Conservation (phyloP, 2,113 vertebrate species). For the Butastur rufipennis region DNA sequence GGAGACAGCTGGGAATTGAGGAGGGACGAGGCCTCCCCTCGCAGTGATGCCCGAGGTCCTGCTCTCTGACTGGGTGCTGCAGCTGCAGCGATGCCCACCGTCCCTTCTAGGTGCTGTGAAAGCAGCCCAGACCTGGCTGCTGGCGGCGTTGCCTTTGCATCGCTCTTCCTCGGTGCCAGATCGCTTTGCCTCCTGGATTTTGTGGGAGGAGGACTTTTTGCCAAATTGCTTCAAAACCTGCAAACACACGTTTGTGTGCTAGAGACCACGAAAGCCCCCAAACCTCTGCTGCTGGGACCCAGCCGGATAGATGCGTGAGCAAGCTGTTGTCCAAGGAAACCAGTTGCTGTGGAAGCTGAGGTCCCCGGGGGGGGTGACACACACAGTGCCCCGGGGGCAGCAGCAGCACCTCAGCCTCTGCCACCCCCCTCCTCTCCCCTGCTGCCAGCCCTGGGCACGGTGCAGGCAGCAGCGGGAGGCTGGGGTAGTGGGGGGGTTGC, state of each 20-base stretch:
- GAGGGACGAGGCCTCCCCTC: fast-evolving
- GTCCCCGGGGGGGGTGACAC: not conserved
- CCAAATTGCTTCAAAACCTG: not conserved
- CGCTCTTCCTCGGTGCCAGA: not conserved
- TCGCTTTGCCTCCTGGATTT: not conserved
- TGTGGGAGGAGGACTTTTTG: not conserved
- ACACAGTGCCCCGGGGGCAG: fast-evolving
- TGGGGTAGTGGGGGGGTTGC: not conserved
- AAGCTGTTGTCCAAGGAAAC: not conserved
- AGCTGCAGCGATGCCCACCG: fast-evolving
- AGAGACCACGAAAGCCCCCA: fast-evolving
- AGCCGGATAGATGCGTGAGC: fast-evolving
- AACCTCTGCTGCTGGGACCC: not conserved
- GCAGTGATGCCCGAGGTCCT: not conserved
- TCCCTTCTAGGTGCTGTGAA: not conserved
- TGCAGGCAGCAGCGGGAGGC: not conserved
- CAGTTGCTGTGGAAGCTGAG: not conserved
- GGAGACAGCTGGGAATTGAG: not conserved
- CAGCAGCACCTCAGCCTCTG: not conserved
- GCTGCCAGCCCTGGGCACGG: not conserved
- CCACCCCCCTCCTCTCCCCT: too few relatives aligned
- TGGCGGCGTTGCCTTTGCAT: not conserved
- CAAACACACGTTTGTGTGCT: not conserved
- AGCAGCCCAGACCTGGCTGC: not conserved
- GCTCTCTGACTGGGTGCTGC: fast-evolving